A percentile compares a stretch with the other conserved stretches of the same genome.
These are phyloP conservation scores for Arrhopalites spinosus DNA, from an alignment of 2,888 invertebrate genomes.

Conservation along the genomic window DNA sequence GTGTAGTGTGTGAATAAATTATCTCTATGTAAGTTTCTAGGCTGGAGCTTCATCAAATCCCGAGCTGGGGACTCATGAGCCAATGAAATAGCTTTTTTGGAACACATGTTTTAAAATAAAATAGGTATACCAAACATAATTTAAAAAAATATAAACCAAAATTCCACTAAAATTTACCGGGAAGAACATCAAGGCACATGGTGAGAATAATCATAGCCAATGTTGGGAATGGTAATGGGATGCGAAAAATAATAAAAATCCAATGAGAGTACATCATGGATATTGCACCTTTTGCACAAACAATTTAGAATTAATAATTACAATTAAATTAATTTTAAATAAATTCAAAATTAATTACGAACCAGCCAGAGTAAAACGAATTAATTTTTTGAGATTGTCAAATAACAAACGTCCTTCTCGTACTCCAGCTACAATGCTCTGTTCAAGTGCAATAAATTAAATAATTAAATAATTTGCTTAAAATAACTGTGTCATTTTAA, in stretches of 20 bases:
- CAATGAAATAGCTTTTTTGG: conserved; percentile 26
- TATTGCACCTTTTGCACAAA: no score
- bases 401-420: conserved; percentile 94
- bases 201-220: conserved; percentile 38
- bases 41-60: conserved; percentile 42
- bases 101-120: no score
- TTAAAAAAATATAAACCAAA: no score
- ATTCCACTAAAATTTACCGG: background rate
- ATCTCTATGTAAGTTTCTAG: conserved; percentile 36
- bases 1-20: conserved; percentile 41
- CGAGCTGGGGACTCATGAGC: conserved; percentile 39
- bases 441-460: no score
- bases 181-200: conserved; percentile 72
- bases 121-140: no score
- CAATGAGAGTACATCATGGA: conserved; percentile 36
- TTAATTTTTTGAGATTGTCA: conserved; percentile 81
- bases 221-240: conserved; percentile 40
- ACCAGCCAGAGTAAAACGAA: conserved; percentile 41
- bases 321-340: no score
- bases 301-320: no score
- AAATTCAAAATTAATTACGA: conserved; percentile 27
- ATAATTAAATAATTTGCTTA: no score
- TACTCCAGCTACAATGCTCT: conserved; percentile 75
- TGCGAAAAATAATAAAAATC: conserved; percentile 39
- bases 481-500: no score